A percentile compares a stretch with the other conserved stretches of the same genome.
Conservation (phyloP, 2,797 vertebrate species). For the Tokudaia tokunoshimensis region DNA sequence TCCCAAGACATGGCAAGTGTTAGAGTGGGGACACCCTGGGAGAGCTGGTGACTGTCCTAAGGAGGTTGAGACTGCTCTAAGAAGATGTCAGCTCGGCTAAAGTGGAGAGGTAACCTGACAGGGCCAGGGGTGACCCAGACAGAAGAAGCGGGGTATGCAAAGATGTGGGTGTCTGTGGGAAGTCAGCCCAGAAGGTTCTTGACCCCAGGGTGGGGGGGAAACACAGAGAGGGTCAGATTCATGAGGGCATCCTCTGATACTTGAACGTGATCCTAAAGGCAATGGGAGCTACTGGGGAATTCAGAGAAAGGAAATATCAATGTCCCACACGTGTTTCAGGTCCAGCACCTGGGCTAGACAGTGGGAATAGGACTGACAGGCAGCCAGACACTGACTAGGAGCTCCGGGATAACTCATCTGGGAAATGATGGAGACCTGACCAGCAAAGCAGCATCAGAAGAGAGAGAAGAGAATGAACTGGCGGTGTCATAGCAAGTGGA, state of each 20-base stretch:
- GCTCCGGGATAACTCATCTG: neutral
- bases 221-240: neutral
- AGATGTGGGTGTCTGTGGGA: neutral
- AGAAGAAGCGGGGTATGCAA: neutral
- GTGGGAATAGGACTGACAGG: neutral
- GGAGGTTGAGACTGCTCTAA: accelerated
- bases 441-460: neutral
- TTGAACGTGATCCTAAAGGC: neutral
- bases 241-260: neutral
- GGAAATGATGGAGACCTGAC: neutral
- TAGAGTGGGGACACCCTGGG: neutral
- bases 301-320: neutral
- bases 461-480: neutral
- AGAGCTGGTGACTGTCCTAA: neutral
- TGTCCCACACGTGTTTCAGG: neutral
- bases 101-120: neutral
- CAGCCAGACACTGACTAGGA: neutral
- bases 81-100: neutral
- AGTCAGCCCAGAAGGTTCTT: neutral
- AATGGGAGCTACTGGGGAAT: neutral
- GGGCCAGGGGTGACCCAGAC: neutral
- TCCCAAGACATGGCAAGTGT: conserved; percentile 13
- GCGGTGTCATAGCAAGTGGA: neutral
- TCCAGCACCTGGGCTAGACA: neutral
- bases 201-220: neutral